Evolutionary conservation across 2,113 vertebrate genomes (phyloP).

Genomic region (Anser brachyrhynchus): DNA sequence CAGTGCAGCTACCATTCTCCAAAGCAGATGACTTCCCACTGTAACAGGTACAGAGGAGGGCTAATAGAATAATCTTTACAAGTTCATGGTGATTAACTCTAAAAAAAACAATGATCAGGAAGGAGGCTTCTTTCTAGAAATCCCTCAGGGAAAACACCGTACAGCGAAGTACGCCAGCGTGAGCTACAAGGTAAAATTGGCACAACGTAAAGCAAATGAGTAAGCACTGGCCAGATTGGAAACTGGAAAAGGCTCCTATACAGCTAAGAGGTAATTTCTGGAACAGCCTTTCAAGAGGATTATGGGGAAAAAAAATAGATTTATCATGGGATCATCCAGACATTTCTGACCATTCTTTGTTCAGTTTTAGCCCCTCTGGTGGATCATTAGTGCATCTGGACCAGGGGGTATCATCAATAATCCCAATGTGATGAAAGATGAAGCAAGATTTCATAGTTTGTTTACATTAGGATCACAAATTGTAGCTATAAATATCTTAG

Average conservation of each 20-base stretch:
- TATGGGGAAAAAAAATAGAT: neutral
- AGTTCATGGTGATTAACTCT: neutral
- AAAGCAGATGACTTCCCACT: neutral
- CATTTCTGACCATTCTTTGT: neutral
- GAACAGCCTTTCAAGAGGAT: neutral
- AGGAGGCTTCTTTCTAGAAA: neutral
- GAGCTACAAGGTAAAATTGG: neutral
- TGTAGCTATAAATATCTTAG: constrained; percentile 40
- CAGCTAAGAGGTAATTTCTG: neutral
- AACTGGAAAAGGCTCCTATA: neutral
- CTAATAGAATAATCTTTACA: neutral
- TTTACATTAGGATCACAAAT: neutral
- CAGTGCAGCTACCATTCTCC: neutral
- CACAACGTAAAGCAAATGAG: neutral
- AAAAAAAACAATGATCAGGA: neutral
- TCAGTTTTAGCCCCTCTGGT: neutral
- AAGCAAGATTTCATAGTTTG: constrained; percentile 37
- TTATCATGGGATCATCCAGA: neutral
- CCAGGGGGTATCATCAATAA: neutral
- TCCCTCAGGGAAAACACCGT: neutral
- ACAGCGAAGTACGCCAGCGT: neutral
- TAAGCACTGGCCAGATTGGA: neutral
- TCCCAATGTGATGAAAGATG: constrained; percentile 24
- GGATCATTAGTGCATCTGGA: neutral
- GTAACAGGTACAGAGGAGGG: neutral